Percentiles rank a stretch among this genome's conserved stretches.
phyloP scores from a whole-genome alignment of 30 jellyfish, hydroid and myxozoan genomes.

The Aurelia sp. region DNA sequence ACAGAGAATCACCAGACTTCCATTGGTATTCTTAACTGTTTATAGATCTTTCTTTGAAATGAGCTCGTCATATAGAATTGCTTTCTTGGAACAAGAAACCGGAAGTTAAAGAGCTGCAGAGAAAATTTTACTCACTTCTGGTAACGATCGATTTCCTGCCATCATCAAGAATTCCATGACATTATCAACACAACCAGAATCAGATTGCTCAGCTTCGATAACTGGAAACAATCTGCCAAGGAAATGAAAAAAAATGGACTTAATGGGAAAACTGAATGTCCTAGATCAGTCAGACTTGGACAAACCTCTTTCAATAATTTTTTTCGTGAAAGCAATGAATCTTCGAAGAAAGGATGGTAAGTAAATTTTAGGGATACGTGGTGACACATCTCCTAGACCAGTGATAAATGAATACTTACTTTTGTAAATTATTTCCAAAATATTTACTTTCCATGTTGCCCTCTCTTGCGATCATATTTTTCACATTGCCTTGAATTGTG shows the following conservation, averaged over 20 bases:
- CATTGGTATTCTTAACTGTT: too few species aligned
- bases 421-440: constrained; percentile 68
- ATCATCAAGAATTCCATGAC: constrained; percentile 67
- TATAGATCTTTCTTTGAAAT: too few species aligned
- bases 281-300: too few species aligned
- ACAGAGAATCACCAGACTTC: too few species aligned
- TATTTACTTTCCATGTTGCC: constrained; percentile 59
- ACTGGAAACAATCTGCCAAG: constrained; percentile 74
- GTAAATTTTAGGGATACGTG: too few species aligned
- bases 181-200: constrained; percentile 86
- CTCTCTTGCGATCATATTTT: constrained; percentile 73
- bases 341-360: too few species aligned
- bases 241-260: background rate
- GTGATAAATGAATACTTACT: constrained; percentile 14
- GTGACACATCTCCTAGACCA: too few species aligned
- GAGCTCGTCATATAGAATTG: too few species aligned
- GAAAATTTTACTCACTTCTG: constrained; percentile 47
- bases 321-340: too few species aligned
- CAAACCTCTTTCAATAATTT: too few species aligned
- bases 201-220: constrained; percentile 77
- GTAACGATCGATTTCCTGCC: constrained; percentile 80
- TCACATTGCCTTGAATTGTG: constrained; percentile 81
- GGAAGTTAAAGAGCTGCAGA: background rate
- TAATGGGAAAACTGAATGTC: too few species aligned
- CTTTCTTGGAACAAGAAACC: background rate